Percentiles rank a stretch among this genome's conserved stretches.
phyloP scores from a whole-genome alignment of 2,113 vertebrate genomes.

The Strigops habroptila region DNA sequence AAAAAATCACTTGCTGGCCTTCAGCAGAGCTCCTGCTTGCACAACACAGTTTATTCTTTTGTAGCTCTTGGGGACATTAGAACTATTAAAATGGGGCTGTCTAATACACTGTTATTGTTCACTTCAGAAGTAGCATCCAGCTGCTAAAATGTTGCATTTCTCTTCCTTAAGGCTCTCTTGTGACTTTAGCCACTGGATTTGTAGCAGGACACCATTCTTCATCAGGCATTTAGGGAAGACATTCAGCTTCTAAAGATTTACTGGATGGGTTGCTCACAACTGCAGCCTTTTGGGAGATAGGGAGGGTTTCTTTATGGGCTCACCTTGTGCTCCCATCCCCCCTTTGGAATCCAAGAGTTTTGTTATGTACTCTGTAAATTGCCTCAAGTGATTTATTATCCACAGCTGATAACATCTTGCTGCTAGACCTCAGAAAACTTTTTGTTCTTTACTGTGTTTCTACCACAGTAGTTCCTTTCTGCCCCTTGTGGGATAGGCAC shows the following conservation, averaged over 20 bases:
- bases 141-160: background rate
- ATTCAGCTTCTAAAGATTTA: background rate
- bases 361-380: background rate
- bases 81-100: background rate
- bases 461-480: background rate
- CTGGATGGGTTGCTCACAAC: background rate
- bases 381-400: conserved; percentile 29
- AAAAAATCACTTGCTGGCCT: background rate
- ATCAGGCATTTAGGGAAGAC: background rate
- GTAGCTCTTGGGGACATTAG: background rate
- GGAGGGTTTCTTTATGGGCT: background rate
- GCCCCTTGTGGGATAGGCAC: background rate
- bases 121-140: background rate
- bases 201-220: background rate
- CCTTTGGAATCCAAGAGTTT: conserved; percentile 1
- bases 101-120: background rate
- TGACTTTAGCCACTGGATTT: background rate
- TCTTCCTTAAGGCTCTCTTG: background rate
- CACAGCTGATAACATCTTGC: conserved; percentile 8
- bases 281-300: background rate
- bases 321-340: background rate
- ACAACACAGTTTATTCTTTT: background rate
- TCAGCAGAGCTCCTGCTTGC: background rate
- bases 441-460: background rate
- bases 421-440: conserved; percentile 6